These are phyloP conservation scores for Myxocyprinus asiaticus DNA, from an alignment of 2,113 vertebrate species.

Conservation along the genomic window DNA sequence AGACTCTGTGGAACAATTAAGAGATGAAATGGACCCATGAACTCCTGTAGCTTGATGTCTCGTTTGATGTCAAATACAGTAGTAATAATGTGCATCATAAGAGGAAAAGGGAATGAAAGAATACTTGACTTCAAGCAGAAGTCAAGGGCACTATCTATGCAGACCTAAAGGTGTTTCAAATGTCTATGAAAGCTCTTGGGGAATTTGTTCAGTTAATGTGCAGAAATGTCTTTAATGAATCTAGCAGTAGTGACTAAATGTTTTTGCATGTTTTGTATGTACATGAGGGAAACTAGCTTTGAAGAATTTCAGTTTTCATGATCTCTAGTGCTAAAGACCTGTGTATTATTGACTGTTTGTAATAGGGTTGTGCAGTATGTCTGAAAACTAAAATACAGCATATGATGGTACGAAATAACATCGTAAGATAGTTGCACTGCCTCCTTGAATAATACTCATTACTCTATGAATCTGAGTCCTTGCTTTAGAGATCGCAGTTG, in stretches of 20 bases:
- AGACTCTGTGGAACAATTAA: too few relatives aligned
- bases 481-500: not conserved
- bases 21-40: not conserved
- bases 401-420: not conserved
- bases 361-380: not conserved
- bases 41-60: not conserved
- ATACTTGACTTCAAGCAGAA: not conserved
- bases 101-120: not conserved
- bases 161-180: constrained; percentile 5
- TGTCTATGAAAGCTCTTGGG: not conserved
- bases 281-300: not conserved
- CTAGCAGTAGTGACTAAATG: constrained; percentile 4
- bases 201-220: constrained; percentile 23
- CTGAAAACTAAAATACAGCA: constrained; percentile 6
- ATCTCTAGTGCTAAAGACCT: not conserved
- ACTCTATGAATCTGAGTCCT: not conserved
- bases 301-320: not conserved
- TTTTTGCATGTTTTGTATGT: constrained; percentile 20
- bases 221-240: constrained; percentile 4
- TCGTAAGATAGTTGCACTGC: not conserved
- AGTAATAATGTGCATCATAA: not conserved
- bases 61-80: not conserved
- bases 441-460: constrained; percentile 6
- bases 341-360: not conserved
- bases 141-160: constrained; percentile 1